phyloP scores from a whole-genome alignment of 2,797 vertebrate species.

The Erpetoichthys calabaricus region DNA sequence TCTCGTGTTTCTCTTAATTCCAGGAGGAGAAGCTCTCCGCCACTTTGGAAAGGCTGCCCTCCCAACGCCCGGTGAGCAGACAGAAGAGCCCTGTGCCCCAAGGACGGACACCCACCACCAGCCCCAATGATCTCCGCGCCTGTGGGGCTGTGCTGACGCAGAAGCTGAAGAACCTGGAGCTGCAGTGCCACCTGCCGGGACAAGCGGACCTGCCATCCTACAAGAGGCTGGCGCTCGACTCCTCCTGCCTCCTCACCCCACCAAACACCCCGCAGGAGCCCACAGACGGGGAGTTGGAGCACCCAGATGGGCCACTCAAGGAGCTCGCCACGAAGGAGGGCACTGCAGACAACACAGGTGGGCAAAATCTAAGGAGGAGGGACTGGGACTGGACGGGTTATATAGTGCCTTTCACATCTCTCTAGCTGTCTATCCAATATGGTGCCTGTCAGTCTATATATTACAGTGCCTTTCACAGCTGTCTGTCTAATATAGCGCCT shows the following conservation, averaged over 20 bases:
- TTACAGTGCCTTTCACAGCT: no score
- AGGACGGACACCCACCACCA: slow-evolving; percentile 13
- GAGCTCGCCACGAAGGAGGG: slow-evolving; percentile 5
- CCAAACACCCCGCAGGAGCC: slow-evolving; percentile 43
- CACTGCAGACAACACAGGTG: not conserved
- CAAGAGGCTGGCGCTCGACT: slow-evolving; percentile 31
- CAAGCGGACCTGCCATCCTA: slow-evolving; percentile 27
- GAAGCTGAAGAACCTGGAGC: slow-evolving; percentile 39
- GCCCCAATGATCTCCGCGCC: slow-evolving; percentile 22
- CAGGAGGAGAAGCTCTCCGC: not conserved
- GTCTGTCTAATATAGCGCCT: no score
- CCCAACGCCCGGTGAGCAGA: not conserved
- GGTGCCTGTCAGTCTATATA: not conserved
- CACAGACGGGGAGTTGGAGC: slow-evolving; percentile 10
- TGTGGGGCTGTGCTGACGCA: slow-evolving; percentile 29
- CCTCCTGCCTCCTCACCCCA: slow-evolving; percentile 43
- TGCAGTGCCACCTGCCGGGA: slow-evolving; percentile 27
- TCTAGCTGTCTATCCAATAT: not conserved
- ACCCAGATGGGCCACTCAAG: slow-evolving; percentile 3
- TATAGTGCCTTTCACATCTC: no score
- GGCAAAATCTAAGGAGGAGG: not conserved
- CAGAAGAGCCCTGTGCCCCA: slow-evolving; percentile 7
- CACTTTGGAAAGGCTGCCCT: not conserved
- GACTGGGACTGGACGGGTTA: not conserved
- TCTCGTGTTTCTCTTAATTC: not conserved